Evolutionary conservation across 2,888 invertebrate species (phyloP).

Genomic region (Nomada hirtipes): DNA sequence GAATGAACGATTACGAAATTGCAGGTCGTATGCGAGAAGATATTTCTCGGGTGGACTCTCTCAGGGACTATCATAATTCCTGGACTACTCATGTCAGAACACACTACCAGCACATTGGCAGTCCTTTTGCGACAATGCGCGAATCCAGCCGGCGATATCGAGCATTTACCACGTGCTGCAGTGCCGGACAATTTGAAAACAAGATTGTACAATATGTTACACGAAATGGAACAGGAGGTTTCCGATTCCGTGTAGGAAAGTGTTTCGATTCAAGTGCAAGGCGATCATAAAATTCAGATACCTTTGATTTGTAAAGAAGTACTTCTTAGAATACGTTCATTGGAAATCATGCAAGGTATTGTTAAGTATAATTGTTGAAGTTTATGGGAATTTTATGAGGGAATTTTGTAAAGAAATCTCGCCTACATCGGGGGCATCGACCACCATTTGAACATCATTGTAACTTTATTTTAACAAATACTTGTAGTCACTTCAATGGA

Average conservation of each 20-base stretch:
- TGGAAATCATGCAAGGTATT: background rate
- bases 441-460: background rate
- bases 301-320: background rate
- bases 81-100: constrained; percentile 87
- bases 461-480: background rate
- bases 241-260: constrained; percentile 56
- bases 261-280: background rate
- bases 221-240: constrained; percentile 84
- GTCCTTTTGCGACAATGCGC: constrained; percentile 87
- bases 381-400: background rate
- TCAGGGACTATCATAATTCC: constrained; percentile 87
- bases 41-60: constrained; percentile 88
- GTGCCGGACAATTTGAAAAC: constrained; percentile 85
- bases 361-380: background rate
- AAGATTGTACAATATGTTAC: constrained; percentile 85
- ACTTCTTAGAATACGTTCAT: background rate
- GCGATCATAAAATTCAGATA: background rate
- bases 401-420: background rate
- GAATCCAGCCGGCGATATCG: constrained; percentile 85
- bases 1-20: constrained; percentile 31
- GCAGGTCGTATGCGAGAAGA: constrained; percentile 88
- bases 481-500: background rate
- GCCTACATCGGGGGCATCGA: background rate
- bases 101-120: constrained; percentile 86
- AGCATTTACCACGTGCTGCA: constrained; percentile 84